These are phyloP conservation scores for Triplophysa bombifrons DNA, from an alignment of 2,797 vertebrate genomes.

Conservation along the genomic window DNA sequence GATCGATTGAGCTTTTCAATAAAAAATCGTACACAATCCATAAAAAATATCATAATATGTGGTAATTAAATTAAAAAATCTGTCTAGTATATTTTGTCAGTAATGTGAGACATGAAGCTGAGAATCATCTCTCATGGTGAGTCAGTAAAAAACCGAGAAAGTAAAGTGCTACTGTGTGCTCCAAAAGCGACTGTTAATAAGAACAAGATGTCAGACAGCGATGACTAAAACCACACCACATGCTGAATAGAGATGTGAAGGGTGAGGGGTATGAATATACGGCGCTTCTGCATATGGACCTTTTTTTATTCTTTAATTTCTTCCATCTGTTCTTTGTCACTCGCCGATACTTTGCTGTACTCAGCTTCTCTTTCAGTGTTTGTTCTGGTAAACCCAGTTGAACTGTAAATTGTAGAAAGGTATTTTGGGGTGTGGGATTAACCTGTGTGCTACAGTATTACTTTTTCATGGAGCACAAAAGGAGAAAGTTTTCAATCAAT, in stretches of 20 bases:
- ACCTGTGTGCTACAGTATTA: not conserved
- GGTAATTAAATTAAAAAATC: not conserved
- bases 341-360: not conserved
- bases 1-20: too few species aligned
- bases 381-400: not conserved
- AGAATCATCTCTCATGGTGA: not conserved
- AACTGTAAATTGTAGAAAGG: conserved; percentile 52
- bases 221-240: not conserved
- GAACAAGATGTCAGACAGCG: conserved; percentile 75
- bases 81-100: not conserved
- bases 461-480: not conserved
- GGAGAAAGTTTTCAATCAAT: conserved; percentile 31
- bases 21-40: not conserved
- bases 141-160: conserved; percentile 33
- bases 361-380: not conserved
- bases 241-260: not conserved
- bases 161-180: conserved; percentile 69
- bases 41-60: too few species aligned
- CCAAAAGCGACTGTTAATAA: conserved; percentile 75
- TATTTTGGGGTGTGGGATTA: conserved; percentile 68
- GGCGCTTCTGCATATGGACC: not conserved
- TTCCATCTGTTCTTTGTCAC: not conserved
- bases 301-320: not conserved
- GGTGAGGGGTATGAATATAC: conserved; percentile 6
- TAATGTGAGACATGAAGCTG: not conserved